Conservation (phyloP, 2,113 vertebrate species). For the Apodemus speciosus region DNA sequence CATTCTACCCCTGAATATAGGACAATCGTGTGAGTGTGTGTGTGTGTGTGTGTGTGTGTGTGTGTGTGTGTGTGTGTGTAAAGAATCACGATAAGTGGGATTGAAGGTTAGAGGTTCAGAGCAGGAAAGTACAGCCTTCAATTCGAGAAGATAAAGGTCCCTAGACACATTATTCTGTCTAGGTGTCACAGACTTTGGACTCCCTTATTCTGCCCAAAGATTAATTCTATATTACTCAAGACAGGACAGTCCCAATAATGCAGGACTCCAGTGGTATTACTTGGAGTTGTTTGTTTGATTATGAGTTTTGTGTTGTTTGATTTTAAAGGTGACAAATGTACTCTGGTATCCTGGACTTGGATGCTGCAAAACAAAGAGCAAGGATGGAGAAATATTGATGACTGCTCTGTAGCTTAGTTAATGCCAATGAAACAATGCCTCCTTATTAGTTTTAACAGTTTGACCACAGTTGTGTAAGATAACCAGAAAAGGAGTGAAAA, state of each 20-base stretch:
- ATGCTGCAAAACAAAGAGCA: not conserved
- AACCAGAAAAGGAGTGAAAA: not conserved
- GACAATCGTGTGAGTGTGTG: slow-evolving; percentile 27
- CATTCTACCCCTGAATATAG: slow-evolving; percentile 37
- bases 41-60: slow-evolving; percentile 22
- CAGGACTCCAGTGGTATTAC: not conserved
- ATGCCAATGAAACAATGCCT: not conserved
- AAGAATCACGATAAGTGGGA: slow-evolving; percentile 56
- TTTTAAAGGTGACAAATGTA: slow-evolving; percentile 41
- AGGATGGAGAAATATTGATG: slow-evolving; percentile 36
- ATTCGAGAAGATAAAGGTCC: slow-evolving; percentile 21
- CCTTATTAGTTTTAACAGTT: slow-evolving; percentile 20
- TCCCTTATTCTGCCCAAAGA: slow-evolving; percentile 1
- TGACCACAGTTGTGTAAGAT: not conserved
- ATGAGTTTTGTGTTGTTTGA: not conserved
- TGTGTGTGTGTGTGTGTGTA: slow-evolving; percentile 49
- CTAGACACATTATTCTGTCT: not conserved
- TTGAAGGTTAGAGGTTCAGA: not conserved
- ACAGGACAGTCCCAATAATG: not conserved
- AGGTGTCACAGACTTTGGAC: not conserved
- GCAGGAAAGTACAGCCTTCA: slow-evolving; percentile 13
- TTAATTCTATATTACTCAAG: slow-evolving; percentile 13
- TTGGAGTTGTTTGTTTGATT: not conserved
- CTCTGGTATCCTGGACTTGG: slow-evolving; percentile 18
- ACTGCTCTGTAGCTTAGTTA: slow-evolving; percentile 22